Percentiles rank a stretch among this genome's conserved stretches.
Evolutionary conservation across 2,888 invertebrate genomes (phyloP).

Genomic region (Harpalus rufipes): DNA sequence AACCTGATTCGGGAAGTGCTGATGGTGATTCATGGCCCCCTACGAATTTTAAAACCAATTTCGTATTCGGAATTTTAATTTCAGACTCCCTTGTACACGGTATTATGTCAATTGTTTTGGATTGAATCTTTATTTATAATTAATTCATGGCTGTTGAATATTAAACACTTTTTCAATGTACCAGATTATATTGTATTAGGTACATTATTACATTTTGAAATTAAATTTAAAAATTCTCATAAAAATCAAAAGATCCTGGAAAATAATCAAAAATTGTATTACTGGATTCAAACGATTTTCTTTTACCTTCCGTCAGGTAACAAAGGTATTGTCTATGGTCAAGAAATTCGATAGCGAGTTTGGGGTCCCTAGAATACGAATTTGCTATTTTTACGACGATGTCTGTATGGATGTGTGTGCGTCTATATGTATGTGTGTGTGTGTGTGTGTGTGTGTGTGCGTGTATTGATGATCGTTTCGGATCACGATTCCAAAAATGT

Average conservation of each 20-base stretch:
- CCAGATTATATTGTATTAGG: background rate
- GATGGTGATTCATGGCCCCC: conserved; percentile 38
- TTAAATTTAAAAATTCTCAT: background rate
- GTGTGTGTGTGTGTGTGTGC: too few species aligned
- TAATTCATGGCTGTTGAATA: conserved; percentile 34
- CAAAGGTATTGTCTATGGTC: too few species aligned
- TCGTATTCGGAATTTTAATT: conserved; percentile 49
- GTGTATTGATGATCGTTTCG: too few species aligned
- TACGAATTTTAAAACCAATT: conserved; percentile 44
- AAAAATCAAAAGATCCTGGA: background rate
- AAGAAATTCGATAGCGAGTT: too few species aligned
- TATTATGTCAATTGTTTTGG: conserved; percentile 44
- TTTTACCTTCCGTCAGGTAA: too few species aligned
- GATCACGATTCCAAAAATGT: too few species aligned
- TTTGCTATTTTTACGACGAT: too few species aligned
- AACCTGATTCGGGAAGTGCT: conserved; percentile 24
- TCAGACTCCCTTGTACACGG: conserved; percentile 15
- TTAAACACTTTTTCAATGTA: conserved; percentile 7
- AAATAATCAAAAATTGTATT: background rate
- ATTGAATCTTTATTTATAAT: conserved; percentile 44
- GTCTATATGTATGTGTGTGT: too few species aligned
- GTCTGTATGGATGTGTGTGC: too few species aligned
- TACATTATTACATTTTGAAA: background rate
- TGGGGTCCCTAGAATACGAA: too few species aligned
- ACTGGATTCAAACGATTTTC: too few species aligned